Conservation (phyloP, 2,797 vertebrate species). For the Microhierax caerulescens region DNA sequence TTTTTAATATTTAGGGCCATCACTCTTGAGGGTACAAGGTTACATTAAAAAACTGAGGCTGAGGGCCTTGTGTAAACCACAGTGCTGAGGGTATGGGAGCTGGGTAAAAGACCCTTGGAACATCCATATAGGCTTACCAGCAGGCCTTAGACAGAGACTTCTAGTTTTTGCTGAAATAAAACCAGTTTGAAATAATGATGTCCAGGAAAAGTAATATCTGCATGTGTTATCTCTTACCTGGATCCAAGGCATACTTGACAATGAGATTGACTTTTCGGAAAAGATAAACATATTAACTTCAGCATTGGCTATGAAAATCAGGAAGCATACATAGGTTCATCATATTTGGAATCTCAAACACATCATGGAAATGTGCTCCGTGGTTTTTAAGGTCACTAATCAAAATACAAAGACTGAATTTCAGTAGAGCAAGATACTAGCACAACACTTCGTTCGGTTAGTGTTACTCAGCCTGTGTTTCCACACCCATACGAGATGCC, state of each 20-base stretch:
- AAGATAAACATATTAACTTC: background rate
- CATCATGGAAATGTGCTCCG: background rate
- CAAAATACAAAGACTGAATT: background rate
- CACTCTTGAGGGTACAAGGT: background rate
- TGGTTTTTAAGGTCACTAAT: background rate
- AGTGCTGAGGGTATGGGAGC: rapidly evolving
- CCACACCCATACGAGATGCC: background rate
- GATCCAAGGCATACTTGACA: background rate
- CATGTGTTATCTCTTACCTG: background rate
- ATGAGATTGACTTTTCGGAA: background rate
- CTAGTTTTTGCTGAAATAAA: background rate
- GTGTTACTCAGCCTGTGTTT: background rate
- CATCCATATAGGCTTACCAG: background rate
- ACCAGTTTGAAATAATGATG: background rate
- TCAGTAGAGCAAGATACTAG: background rate
- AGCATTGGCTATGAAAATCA: background rate
- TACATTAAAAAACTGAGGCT: background rate
- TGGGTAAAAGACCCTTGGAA: background rate
- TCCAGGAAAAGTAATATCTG: background rate
- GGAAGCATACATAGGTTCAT: background rate
- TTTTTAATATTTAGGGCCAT: background rate
- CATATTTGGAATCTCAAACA: background rate
- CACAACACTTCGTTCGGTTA: background rate
- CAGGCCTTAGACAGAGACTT: background rate
- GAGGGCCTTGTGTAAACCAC: rapidly evolving